Evolutionary conservation across 2,113 vertebrate genomes (phyloP).

Genomic region (Brienomyrus brachyistius): DNA sequence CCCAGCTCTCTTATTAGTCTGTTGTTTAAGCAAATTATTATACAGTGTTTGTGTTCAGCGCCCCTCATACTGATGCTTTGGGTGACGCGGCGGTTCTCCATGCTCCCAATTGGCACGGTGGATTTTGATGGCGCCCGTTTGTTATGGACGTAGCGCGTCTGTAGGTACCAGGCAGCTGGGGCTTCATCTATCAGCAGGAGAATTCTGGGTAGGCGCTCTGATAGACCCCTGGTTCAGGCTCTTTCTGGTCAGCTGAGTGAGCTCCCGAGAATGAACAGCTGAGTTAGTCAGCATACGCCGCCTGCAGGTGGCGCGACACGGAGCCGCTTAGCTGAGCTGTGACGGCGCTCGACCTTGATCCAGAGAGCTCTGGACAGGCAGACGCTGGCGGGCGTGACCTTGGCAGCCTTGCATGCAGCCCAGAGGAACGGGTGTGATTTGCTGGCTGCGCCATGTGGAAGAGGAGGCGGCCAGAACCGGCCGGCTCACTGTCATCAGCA

Average conservation of each 20-base stretch:
- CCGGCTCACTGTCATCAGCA: background rate
- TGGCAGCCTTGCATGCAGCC: background rate
- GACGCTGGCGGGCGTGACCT: background rate
- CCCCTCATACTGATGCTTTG: background rate
- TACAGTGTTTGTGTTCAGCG: background rate
- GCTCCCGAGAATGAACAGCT: background rate
- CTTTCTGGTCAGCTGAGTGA: background rate
- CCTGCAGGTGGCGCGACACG: background rate
- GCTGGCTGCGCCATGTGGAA: background rate
- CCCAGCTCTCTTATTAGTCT: background rate
- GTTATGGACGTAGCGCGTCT: background rate
- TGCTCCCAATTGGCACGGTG: background rate
- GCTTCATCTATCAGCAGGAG: background rate
- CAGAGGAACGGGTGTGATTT: background rate
- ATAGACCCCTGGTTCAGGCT: background rate
- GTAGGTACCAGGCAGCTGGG: background rate
- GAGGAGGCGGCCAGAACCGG: background rate
- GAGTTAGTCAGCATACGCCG: background rate
- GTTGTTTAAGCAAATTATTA: conserved; percentile 5
- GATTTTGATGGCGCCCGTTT: background rate
- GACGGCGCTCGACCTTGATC: background rate
- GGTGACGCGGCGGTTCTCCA: background rate
- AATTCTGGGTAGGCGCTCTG: background rate
- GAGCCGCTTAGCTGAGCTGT: background rate
- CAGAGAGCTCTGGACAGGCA: background rate